A percentile compares a stretch with the other conserved stretches of the same genome.
These are phyloP conservation scores for Temnothorax rugatulus DNA, from an alignment of 2,888 invertebrate species.

Conservation along the genomic window DNA sequence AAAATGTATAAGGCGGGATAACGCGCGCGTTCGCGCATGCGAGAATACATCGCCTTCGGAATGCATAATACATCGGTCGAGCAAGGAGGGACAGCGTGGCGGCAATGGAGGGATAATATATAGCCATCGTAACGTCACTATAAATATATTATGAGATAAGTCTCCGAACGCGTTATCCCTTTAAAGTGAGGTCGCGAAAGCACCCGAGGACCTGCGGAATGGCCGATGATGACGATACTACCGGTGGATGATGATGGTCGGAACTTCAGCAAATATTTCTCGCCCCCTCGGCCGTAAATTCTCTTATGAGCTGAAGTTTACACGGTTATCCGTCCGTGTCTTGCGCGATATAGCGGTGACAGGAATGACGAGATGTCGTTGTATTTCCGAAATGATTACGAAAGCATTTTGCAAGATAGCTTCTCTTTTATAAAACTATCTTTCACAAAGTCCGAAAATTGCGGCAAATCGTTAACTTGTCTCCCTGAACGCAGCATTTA, in stretches of 20 bases:
- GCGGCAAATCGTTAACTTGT: not conserved
- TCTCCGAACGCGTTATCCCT: slow-evolving; percentile 74
- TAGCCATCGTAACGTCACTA: slow-evolving; percentile 69
- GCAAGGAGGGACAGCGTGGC: slow-evolving; percentile 23
- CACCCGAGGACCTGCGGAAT: slow-evolving; percentile 42
- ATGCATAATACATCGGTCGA: slow-evolving; percentile 79
- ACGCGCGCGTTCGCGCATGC: slow-evolving; percentile 58
- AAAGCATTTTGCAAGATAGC: not conserved
- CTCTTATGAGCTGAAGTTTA: slow-evolving; percentile 54
- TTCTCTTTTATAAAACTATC: not conserved
- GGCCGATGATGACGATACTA: slow-evolving; percentile 62
- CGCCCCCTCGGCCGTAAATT: slow-evolving; percentile 40
- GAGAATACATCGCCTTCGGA: slow-evolving; percentile 71
- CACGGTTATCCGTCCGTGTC: slow-evolving; percentile 11
- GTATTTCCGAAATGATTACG: not conserved
- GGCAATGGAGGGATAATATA: slow-evolving; percentile 69
- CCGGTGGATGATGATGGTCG: slow-evolving; percentile 49
- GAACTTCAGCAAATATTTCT: slow-evolving; percentile 62
- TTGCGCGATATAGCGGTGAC: not conserved
- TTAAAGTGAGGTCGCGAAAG: slow-evolving; percentile 66
- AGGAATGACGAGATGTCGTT: not conserved
- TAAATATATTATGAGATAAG: slow-evolving; percentile 77
- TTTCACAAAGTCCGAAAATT: not conserved
- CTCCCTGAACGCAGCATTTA: not conserved
- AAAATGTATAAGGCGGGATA: slow-evolving; percentile 74